Conservation (phyloP, 2,797 vertebrate genomes). For the Podargus strigoides region DNA sequence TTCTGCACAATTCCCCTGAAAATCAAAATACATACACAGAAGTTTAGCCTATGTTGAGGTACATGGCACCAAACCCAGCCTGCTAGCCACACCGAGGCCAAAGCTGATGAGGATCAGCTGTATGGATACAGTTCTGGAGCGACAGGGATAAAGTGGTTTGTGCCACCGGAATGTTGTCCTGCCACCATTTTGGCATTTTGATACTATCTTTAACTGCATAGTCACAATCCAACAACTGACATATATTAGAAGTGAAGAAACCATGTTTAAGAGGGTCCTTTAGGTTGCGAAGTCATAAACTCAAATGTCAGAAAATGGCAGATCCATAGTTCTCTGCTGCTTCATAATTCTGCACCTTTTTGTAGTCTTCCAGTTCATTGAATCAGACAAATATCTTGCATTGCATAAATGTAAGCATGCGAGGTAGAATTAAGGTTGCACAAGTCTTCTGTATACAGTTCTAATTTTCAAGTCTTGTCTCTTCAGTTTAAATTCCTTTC, state of each 20-base stretch:
- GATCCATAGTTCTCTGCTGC: not conserved
- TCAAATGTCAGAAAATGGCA: not conserved
- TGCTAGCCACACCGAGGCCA: not conserved
- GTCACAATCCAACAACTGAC: rapidly evolving
- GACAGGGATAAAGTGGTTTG: not conserved
- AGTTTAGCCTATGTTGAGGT: not conserved
- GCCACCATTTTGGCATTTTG: not conserved
- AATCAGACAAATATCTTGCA: not conserved
- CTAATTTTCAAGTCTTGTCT: no score
- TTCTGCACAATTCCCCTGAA: not conserved
- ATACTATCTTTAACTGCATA: not conserved
- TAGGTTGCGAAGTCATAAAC: not conserved
- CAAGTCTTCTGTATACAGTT: no score
- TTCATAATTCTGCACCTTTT: not conserved
- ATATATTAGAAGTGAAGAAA: not conserved
- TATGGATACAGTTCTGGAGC: not conserved
- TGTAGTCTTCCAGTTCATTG: not conserved
- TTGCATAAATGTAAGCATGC: not conserved
- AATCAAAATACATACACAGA: not conserved
- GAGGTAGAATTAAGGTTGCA: not conserved
- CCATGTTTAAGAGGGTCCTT: not conserved
- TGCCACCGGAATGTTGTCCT: not conserved
- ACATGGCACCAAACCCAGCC: not conserved
- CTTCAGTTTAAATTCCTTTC: not conserved
- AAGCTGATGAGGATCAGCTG: not conserved